These are phyloP conservation scores for Endotricha flammealis DNA, from an alignment of 2,888 invertebrate species.

Conservation along the genomic window DNA sequence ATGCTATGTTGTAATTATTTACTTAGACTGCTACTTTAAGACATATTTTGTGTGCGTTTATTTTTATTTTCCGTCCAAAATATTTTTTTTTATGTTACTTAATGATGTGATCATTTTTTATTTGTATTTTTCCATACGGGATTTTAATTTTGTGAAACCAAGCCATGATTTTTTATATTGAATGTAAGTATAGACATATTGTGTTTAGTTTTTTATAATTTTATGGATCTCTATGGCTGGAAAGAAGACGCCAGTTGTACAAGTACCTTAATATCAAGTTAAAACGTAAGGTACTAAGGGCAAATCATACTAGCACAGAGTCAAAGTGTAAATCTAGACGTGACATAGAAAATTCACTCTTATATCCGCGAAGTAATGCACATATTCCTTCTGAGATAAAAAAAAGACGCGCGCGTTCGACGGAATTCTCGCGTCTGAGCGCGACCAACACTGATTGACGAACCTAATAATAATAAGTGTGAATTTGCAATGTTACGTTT, in stretches of 20 bases:
- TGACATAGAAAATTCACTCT: too few relatives aligned
- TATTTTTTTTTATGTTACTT: constrained; percentile 38
- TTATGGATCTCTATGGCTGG: constrained; percentile 12
- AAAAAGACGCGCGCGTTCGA: too few relatives aligned
- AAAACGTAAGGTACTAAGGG: not conserved
- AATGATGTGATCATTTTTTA: constrained; percentile 36
- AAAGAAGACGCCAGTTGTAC: not conserved
- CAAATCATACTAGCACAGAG: too few relatives aligned
- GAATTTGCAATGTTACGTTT: too few relatives aligned
- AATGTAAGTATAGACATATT: constrained; percentile 12
- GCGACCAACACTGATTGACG: too few relatives aligned
- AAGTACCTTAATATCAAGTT: constrained; percentile 1
- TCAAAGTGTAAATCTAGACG: too few relatives aligned
- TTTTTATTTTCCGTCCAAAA: constrained; percentile 66
- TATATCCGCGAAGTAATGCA: too few relatives aligned
- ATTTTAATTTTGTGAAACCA: constrained; percentile 8
- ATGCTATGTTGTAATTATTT: constrained; percentile 24
- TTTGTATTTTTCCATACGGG: constrained; percentile 8
- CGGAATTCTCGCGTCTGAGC: too few relatives aligned
- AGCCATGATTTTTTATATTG: constrained; percentile 19
- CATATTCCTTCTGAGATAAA: too few relatives aligned
- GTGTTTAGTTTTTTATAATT: constrained; percentile 14
- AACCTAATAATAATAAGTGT: too few relatives aligned
- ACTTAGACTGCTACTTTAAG: constrained; percentile 35
- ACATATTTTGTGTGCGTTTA: constrained; percentile 21